Conservation (phyloP, 2,113 vertebrate genomes). For the Blennius ocellaris region DNA sequence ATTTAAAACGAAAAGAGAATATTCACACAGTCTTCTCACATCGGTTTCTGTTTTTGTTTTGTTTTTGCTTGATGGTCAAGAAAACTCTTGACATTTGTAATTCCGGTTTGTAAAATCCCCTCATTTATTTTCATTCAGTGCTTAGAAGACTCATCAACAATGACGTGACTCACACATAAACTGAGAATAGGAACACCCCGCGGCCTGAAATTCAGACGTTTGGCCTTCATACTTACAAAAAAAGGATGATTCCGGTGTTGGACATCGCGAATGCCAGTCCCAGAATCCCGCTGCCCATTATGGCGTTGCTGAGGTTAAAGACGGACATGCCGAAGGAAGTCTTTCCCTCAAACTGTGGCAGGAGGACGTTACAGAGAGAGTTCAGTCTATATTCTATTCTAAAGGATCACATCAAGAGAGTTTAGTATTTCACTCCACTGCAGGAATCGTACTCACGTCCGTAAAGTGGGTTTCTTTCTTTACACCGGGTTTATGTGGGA, state of each 20-base stretch:
- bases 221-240: conserved; percentile 84
- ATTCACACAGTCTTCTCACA: too few relatives aligned
- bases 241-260: conserved; percentile 87
- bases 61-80: too few relatives aligned
- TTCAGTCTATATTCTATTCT: neutral
- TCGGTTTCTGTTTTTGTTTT: too few relatives aligned
- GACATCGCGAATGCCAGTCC: conserved; percentile 89
- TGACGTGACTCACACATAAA: neutral
- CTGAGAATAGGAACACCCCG: neutral
- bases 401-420: neutral
- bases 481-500: conserved; percentile 65
- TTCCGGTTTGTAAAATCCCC: too few relatives aligned
- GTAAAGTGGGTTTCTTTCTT: conserved; percentile 77
- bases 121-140: too few relatives aligned
- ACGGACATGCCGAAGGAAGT: conserved; percentile 89
- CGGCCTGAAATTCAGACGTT: conserved; percentile 10
- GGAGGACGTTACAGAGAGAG: conserved; percentile 6
- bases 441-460: conserved; percentile 73
- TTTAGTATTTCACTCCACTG: neutral
- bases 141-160: too few relatives aligned
- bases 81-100: too few relatives aligned
- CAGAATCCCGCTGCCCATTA: conserved; percentile 90
- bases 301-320: conserved; percentile 91
- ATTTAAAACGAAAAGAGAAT: too few relatives aligned
- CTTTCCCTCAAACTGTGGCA: conserved; percentile 87